These are phyloP conservation scores for Presbytis comata DNA, from an alignment of 2,797 vertebrate genomes.

Conservation along the genomic window DNA sequence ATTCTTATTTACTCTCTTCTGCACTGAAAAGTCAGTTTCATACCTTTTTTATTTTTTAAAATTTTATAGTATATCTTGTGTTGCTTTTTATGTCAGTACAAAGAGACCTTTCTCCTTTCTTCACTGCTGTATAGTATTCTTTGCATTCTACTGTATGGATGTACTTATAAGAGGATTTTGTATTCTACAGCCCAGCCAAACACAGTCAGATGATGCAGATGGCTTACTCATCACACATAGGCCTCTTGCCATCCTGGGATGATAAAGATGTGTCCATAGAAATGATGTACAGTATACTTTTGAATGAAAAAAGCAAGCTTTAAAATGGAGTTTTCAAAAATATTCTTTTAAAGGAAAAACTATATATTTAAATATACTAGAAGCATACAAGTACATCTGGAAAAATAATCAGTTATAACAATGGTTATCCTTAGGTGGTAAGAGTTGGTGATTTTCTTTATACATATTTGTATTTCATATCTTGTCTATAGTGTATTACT, in stretches of 20 bases:
- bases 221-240: background rate
- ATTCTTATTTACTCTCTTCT: background rate
- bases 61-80: background rate
- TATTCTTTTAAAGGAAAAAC: background rate
- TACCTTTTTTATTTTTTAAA: background rate
- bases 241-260: background rate
- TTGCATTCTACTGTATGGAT: accelerated
- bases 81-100: background rate
- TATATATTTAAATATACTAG: background rate
- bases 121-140: background rate
- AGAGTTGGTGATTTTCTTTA: background rate
- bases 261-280: background rate
- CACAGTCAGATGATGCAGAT: background rate
- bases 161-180: background rate
- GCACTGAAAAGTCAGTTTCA: background rate
- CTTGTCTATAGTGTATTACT: background rate
- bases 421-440: background rate
- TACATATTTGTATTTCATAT: background rate
- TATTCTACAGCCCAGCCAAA: background rate
- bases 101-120: background rate
- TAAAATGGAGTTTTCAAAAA: background rate
- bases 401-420: background rate
- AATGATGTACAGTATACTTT: background rate
- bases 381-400: background rate
- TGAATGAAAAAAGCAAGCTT: background rate